Conservation (phyloP, 2,797 vertebrate species). For the Tangara arthus region DNA sequence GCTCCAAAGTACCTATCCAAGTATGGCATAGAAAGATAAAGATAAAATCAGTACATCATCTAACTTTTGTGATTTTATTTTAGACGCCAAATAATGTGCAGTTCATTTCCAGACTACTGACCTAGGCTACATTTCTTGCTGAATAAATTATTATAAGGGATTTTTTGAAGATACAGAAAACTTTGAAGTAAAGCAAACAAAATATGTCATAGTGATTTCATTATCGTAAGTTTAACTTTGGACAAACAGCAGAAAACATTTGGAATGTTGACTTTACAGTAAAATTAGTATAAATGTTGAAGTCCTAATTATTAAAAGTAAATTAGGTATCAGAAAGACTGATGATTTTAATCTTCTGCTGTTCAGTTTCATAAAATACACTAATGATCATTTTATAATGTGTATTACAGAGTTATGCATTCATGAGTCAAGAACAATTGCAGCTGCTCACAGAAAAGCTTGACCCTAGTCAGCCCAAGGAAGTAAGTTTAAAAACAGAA, state of each 20-base stretch:
- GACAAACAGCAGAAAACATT: neutral
- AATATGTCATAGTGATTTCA: neutral
- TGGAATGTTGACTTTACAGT: neutral
- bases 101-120: neutral
- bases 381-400: slow-evolving; percentile 35
- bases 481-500: slow-evolving; percentile 77
- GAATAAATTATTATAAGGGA: neutral
- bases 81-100: neutral
- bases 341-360: slow-evolving; percentile 11
- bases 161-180: neutral
- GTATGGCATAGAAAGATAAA: neutral
- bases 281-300: neutral
- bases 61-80: neutral
- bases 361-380: neutral
- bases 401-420: slow-evolving; percentile 86
- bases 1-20: neutral
- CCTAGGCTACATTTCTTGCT: neutral
- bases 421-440: slow-evolving; percentile 94
- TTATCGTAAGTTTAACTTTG: neutral
- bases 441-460: slow-evolving; percentile 87
- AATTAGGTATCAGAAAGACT: slow-evolving; percentile 2
- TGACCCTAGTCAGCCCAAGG: slow-evolving; percentile 85
- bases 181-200: neutral
- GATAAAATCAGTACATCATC: neutral
- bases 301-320: neutral